These are phyloP conservation scores for Pogonocherus hispidulus DNA, from an alignment of 2,888 invertebrate genomes.

Conservation along the genomic window DNA sequence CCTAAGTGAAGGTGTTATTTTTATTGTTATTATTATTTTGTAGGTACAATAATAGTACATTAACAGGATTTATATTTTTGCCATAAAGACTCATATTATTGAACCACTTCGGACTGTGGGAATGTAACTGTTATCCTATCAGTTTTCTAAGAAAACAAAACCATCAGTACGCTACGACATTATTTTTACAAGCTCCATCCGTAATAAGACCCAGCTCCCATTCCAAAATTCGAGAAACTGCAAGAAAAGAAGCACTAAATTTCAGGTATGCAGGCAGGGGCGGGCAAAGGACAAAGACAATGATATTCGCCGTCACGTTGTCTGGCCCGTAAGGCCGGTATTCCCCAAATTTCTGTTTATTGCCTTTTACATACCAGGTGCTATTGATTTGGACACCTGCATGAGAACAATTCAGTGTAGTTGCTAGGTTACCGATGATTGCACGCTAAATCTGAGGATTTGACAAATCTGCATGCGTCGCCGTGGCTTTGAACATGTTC, in stretches of 20 bases:
- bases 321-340: constrained; percentile 59
- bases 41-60: too few relatives aligned
- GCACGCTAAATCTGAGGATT: constrained; percentile 67
- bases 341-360: constrained; percentile 61
- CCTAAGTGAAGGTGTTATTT: too few relatives aligned
- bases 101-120: constrained; percentile 3
- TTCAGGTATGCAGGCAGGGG: not conserved
- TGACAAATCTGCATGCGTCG: constrained; percentile 67
- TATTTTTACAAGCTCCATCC: constrained; percentile 17
- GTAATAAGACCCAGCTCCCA: constrained; percentile 22
- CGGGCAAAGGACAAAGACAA: constrained; percentile 37
- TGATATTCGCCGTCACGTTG: constrained; percentile 60
- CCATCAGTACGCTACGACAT: constrained; percentile 3
- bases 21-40: too few relatives aligned
- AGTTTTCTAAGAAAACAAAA: constrained; percentile 25
- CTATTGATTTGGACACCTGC: constrained; percentile 69
- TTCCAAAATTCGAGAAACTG: constrained; percentile 10
- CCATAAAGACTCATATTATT: not conserved
- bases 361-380: constrained; percentile 63
- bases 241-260: constrained; percentile 7
- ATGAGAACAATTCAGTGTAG: constrained; percentile 66
- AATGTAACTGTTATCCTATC: constrained; percentile 11
- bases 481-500: constrained; percentile 54
- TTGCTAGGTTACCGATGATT: constrained; percentile 67
- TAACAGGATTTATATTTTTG: too few relatives aligned